A percentile compares a stretch with the other conserved stretches of the same genome.
Evolutionary conservation across 2,797 vertebrate genomes (phyloP).

Genomic region (Brachyrhaphis roseni): DNA sequence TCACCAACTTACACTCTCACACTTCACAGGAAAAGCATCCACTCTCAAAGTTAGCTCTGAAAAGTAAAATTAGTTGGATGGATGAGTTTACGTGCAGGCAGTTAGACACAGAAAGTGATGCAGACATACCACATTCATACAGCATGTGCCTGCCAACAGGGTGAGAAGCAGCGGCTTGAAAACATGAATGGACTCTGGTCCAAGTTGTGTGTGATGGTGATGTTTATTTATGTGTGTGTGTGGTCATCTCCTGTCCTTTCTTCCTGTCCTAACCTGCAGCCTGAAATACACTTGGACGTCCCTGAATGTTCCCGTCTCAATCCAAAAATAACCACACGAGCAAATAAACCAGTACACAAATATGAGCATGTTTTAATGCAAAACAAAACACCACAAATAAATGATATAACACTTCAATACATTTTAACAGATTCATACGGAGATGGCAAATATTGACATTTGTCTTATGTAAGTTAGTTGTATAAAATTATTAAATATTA

Average conservation of each 20-base stretch:
- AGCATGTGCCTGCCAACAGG: constrained; percentile 60
- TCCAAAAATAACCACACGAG: constrained; percentile 61
- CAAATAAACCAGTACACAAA: constrained; percentile 65
- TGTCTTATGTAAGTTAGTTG: constrained; percentile 86
- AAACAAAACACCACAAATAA: constrained; percentile 70
- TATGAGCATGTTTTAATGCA: constrained; percentile 83
- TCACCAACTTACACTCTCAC: constrained; percentile 35
- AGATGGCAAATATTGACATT: constrained; percentile 81
- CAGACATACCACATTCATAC: constrained; percentile 48
- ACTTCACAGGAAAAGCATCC: constrained; percentile 38
- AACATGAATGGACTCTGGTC: constrained; percentile 46
- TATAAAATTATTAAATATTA: constrained; percentile 92
- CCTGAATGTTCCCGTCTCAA: constrained; percentile 47
- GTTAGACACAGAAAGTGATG: constrained; percentile 53
- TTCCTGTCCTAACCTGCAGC: constrained; percentile 48
- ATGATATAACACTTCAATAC: constrained; percentile 79
- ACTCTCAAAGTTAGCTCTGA: constrained; percentile 39
- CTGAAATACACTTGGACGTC: constrained; percentile 59
- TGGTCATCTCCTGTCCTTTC: constrained; percentile 54
- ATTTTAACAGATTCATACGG: constrained; percentile 79
- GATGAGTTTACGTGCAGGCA: constrained; percentile 40
- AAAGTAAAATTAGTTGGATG: constrained; percentile 52
- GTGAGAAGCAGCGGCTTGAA: constrained; percentile 46
- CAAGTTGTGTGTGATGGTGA: constrained; percentile 45
- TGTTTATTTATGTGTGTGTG: neutral